Percentiles rank a stretch among this genome's conserved stretches.
phyloP scores from a whole-genome alignment of 35 echinoderm and acorn worm genomes.

The Amphiura filiformis region DNA sequence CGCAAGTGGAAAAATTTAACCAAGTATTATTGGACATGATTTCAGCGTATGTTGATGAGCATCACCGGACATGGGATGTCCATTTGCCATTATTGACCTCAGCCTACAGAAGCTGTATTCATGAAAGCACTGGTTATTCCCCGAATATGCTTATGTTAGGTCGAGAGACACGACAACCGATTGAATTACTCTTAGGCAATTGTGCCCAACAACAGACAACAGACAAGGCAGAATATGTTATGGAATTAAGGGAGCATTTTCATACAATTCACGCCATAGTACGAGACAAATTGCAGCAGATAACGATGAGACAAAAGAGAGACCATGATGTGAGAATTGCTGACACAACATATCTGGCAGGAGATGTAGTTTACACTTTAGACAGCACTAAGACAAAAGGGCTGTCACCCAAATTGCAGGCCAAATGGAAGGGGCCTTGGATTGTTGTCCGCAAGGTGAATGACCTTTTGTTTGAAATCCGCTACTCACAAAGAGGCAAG shows the following conservation, averaged over 20 bases:
- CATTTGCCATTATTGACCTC: conserved; percentile 38
- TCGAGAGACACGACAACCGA: background rate
- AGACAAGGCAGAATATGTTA: background rate
- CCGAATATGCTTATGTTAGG: conserved; percentile 61
- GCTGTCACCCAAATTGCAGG: background rate
- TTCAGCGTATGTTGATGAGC: conserved; percentile 32
- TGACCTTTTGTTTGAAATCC: background rate
- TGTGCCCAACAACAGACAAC: background rate
- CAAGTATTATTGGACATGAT: conserved; percentile 56
- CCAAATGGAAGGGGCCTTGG: background rate
- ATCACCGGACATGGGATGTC: conserved; percentile 40
- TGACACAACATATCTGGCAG: background rate
- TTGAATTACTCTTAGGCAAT: conserved; percentile 7
- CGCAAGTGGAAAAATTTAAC: conserved; percentile 48
- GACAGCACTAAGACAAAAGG: background rate
- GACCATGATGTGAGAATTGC: background rate
- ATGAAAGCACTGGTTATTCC: conserved; percentile 40
- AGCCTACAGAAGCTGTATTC: conserved; percentile 28
- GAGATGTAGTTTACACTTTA: background rate
- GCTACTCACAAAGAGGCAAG: background rate
- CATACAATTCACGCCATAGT: background rate
- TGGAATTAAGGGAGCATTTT: background rate
- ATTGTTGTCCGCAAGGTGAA: background rate
- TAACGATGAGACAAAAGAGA: background rate
- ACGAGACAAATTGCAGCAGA: background rate